Evolutionary conservation across 2,888 invertebrate species (phyloP).

Genomic region (Eupelmus urozonus): DNA sequence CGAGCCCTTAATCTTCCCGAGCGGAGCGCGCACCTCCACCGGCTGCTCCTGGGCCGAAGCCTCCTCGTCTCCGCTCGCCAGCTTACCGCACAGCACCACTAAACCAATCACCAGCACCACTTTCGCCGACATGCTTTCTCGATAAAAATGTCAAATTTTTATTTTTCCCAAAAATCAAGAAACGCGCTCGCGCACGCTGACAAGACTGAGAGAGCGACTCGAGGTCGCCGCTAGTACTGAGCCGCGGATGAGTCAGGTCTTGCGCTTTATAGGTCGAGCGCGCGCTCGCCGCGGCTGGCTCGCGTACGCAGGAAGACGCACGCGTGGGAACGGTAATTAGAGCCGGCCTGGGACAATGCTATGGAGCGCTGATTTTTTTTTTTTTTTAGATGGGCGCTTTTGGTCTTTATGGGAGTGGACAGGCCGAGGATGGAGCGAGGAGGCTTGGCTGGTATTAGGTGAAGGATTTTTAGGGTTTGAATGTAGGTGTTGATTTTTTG

Average conservation of each 20-base stretch:
- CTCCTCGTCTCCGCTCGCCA: not conserved
- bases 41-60: not conserved
- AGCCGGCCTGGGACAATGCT: too few species aligned
- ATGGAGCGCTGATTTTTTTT: too few species aligned
- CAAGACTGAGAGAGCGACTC: constrained; percentile 11
- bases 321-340: constrained; percentile 48
- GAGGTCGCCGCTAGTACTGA: constrained; percentile 48
- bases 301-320: not conserved
- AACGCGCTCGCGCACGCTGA: not conserved
- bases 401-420: too few species aligned
- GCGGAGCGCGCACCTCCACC: constrained; percentile 19
- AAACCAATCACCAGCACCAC: too few species aligned
- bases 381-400: too few species aligned
- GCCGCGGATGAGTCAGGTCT: constrained; percentile 39
- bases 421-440: too few species aligned
- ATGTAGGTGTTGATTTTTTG: too few species aligned
- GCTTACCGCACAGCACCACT: not conserved
- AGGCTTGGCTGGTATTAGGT: too few species aligned
- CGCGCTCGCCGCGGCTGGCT: not conserved
- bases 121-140: not conserved
- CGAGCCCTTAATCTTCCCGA: constrained; percentile 44
- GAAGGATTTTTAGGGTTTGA: too few species aligned
- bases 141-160: not conserved
- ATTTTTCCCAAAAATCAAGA: not conserved
- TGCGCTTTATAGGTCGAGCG: constrained; percentile 45